Evolutionary conservation across 2,113 vertebrate species (phyloP).

Genomic region (Cichladusa arquata): DNA sequence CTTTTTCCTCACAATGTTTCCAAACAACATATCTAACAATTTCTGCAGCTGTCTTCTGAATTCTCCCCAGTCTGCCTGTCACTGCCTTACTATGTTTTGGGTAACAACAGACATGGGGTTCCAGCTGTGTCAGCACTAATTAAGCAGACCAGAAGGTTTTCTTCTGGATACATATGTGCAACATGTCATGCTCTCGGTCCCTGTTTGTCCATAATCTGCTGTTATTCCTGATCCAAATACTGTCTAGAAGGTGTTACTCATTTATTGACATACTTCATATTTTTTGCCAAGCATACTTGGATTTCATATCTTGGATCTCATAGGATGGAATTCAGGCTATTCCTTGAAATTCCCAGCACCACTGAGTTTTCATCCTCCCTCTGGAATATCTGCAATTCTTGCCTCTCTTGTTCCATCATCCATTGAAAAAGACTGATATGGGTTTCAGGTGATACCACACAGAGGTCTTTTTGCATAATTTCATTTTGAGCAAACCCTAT

Average conservation of each 20-base stretch:
- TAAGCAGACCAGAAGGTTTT: neutral
- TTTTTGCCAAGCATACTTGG: neutral
- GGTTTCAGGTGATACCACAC: neutral
- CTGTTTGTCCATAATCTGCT: neutral
- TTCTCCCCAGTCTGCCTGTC: neutral
- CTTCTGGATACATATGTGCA: neutral
- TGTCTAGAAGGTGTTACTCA: neutral
- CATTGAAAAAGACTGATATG: neutral
- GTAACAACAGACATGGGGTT: neutral
- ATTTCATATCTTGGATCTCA: neutral
- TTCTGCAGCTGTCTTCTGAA: neutral
- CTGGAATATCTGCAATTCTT: neutral
- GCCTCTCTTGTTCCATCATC: neutral
- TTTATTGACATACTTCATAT: neutral
- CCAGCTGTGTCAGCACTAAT: neutral
- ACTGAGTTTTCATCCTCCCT: neutral
- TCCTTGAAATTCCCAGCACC: neutral
- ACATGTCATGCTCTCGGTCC: neutral
- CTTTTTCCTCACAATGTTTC: accelerated
- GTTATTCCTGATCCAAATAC: neutral
- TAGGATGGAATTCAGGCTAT: neutral
- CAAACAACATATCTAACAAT: neutral
- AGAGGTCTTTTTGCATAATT: neutral
- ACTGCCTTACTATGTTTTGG: neutral
- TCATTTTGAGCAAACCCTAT: neutral